phyloP scores from a whole-genome alignment of 2,888 invertebrate genomes.

The Drosophila quinaria region DNA sequence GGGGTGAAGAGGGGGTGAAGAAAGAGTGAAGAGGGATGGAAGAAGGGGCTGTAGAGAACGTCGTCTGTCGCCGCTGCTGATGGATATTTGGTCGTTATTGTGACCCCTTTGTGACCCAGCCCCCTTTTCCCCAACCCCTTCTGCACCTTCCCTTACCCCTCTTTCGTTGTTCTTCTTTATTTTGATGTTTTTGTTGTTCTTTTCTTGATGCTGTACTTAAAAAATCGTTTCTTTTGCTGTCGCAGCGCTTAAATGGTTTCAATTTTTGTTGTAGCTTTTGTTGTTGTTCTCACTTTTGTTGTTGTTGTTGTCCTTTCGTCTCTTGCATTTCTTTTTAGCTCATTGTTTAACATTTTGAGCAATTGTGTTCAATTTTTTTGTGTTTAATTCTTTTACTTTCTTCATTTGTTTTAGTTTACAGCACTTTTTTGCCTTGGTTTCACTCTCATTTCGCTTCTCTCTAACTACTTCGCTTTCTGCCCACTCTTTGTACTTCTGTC shows the following conservation, averaged over 20 bases:
- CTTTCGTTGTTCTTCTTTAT: conserved; percentile 1
- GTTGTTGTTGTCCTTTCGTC: conserved; percentile 11
- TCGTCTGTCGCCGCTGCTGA: conserved; percentile 44
- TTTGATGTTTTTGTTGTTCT: conserved; percentile 1
- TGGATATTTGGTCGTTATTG: conserved; percentile 70
- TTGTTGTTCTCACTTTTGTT: background rate
- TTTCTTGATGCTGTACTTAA: conserved; percentile 54
- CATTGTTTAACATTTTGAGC: conserved; percentile 33
- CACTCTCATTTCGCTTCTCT: background rate
- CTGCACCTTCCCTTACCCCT: background rate
- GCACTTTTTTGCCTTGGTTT: background rate
- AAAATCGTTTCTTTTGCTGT: conserved; percentile 67
- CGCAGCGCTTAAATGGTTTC: conserved; percentile 56
- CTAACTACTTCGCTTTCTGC: background rate
- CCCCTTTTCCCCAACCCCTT: background rate
- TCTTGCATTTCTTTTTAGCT: conserved; percentile 13
- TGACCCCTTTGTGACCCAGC: conserved; percentile 22
- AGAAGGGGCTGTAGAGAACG: background rate
- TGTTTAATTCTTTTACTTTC: background rate
- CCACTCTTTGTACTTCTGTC: background rate
- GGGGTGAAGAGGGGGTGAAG: too few relatives aligned
- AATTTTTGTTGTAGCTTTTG: background rate
- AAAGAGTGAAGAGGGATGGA: background rate
- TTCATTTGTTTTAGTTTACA: conserved; percentile 16
- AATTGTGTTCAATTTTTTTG: conserved; percentile 26